A percentile compares a stretch with the other conserved stretches of the same genome.
Conservation (phyloP, 1,140 invertebrate genomes). For the Thaumetopoea pityocampa region DNA sequence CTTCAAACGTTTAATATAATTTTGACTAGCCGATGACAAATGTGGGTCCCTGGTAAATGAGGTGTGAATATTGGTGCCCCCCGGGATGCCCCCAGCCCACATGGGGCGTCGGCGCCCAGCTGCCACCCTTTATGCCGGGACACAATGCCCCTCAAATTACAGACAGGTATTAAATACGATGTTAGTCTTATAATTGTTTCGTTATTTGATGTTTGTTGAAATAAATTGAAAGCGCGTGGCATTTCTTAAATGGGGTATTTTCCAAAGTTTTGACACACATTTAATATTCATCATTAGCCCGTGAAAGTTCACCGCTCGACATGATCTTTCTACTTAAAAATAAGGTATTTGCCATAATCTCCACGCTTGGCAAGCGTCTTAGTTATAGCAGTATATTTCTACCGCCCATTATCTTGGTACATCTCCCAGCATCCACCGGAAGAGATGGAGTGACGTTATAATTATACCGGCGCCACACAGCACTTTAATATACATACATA, state of each 20-base stretch:
- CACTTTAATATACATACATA: too few relatives aligned
- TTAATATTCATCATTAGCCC: too few relatives aligned
- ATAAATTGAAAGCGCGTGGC: constrained; percentile 39
- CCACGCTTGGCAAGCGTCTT: too few relatives aligned
- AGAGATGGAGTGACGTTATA: too few relatives aligned
- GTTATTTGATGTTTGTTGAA: constrained; percentile 31
- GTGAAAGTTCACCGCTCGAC: neutral
- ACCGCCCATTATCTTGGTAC: too few relatives aligned
- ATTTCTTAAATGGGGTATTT: constrained; percentile 5
- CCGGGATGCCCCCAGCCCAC: constrained; percentile 34
- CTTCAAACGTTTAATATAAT: constrained; percentile 32
- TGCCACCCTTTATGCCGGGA: constrained; percentile 35
- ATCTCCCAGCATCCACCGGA: too few relatives aligned
- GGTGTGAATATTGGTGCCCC: constrained; percentile 70
- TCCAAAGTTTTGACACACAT: neutral
- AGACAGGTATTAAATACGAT: constrained; percentile 41
- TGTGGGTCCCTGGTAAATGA: constrained; percentile 62
- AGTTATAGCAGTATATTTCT: too few relatives aligned
- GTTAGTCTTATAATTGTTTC: constrained; percentile 28
- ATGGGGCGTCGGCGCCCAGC: constrained; percentile 41
- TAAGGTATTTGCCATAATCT: too few relatives aligned
- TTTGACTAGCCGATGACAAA: constrained; percentile 45
- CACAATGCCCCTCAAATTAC: constrained; percentile 44
- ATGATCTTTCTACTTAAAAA: too few relatives aligned
- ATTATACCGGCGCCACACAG: too few relatives aligned